phyloP scores from a whole-genome alignment of 2,113 vertebrate genomes.

The Rhinoderma darwinii region DNA sequence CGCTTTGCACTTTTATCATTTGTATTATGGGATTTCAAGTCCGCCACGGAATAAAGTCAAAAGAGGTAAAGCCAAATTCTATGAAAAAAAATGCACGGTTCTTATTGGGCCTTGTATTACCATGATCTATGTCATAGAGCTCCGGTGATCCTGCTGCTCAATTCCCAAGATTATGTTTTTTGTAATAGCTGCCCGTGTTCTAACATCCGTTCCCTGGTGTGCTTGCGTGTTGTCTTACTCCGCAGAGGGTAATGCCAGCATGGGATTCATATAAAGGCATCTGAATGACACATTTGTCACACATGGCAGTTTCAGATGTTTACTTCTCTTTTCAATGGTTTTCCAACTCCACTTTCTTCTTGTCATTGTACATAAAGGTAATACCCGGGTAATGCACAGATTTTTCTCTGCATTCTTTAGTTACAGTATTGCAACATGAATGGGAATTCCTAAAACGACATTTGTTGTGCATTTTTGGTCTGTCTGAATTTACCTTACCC shows the following conservation, averaged over 20 bases:
- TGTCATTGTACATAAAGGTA: not conserved
- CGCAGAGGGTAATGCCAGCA: not conserved
- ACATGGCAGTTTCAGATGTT: not conserved
- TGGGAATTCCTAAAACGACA: no score
- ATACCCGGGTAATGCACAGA: not conserved
- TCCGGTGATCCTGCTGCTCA: not conserved
- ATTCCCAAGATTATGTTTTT: conserved; percentile 6
- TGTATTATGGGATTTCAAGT: not conserved
- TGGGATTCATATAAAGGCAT: conserved; percentile 12
- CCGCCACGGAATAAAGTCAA: not conserved
- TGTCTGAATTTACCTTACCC: no score
- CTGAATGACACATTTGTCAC: conserved; percentile 10
- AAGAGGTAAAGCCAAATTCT: not conserved
- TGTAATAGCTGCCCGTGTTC: not conserved
- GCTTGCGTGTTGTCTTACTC: not conserved
- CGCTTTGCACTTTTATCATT: not conserved
- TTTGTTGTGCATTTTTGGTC: no score
- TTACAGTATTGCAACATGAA: not conserved
- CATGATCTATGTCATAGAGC: not conserved
- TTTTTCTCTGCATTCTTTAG: not conserved
- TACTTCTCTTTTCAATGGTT: not conserved
- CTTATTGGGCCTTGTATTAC: not conserved
- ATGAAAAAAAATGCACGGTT: not conserved
- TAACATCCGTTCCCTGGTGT: not conserved
- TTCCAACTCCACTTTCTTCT: no score